Base-by-base conservation (phyloP, 2,113 vertebrate genomes). In the Lanius collurio region DNA sequence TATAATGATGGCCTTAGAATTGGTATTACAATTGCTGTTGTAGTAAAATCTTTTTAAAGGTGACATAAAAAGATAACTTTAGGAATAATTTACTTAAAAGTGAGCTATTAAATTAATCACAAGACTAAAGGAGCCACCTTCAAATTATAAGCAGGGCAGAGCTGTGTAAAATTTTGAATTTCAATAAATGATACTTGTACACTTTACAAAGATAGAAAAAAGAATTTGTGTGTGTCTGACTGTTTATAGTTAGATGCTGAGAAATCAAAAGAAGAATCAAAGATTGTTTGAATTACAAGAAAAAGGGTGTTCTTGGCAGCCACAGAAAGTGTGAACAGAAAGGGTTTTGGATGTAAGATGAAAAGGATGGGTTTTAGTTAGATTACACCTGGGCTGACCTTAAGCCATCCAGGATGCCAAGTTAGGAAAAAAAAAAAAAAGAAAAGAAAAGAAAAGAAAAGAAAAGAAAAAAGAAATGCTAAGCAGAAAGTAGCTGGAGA, bases 191-290 rank as follows among this genome's bases (percentile, higher is more conserved):
- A 60, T 67, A 37, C 33, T 82, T 64, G 16, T 30, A 55, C 1
- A 1, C 16, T 71, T 35, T 63, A 11, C 15, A 87, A 63, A 69
- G 24, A 65, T 3, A 12, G 14, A 59, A 13, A 69, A 92, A 59
- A 63, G 82, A 70, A 74, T 83, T 59, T 59, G 12, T 80, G 39
- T 73, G 42, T 26, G 39, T 26, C 31, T 82, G 22, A 35, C 31
- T 68, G 30, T 62, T 90, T 85, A 11, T 4, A 74, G 28, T 31
- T 57, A 68, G 31, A 39, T 13, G 69, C 15, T 39, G 67, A 86
- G 46, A 73, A 83, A 46, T 73, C n/a, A 80, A 90, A 89, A 80
- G 83, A 88, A 83, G 59, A 86, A 74, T 55, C 60, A 93, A 83
- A 88, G 47, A 33, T 46, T 74, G 19, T 80, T 83, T 89, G 50